Conservation (phyloP, 1,140 invertebrate genomes). For the Neodiprion pinetum region DNA sequence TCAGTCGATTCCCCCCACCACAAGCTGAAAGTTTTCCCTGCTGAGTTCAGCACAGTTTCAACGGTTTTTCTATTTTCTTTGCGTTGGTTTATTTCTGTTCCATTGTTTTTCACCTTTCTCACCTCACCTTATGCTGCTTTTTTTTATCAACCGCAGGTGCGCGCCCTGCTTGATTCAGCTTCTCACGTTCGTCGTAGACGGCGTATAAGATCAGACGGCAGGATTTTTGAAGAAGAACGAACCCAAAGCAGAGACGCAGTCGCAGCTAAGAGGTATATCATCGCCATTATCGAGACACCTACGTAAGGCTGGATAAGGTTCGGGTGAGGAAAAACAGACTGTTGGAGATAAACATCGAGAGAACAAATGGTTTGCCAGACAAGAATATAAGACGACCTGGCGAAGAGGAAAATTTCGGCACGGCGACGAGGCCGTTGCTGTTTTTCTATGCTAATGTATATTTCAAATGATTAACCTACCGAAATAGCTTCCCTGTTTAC, state of each 20-base stretch:
- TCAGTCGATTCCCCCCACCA: slow-evolving; percentile 35
- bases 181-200: too few species aligned
- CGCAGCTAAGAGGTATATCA: neutral
- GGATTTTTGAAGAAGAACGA: neutral
- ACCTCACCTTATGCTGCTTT: neutral
- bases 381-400: too few species aligned
- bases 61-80: slow-evolving; percentile 3
- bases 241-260: neutral
- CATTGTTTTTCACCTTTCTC: neutral
- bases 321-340: slow-evolving; percentile 1
- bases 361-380: neutral
- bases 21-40: neutral
- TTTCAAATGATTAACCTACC: slow-evolving; percentile 39
- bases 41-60: neutral
- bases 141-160: neutral
- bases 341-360: slow-evolving; percentile 9
- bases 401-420: neutral
- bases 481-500: slow-evolving; percentile 26
- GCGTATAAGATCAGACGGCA: neutral
- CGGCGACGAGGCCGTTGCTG: slow-evolving; percentile 12
- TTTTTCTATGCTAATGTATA: slow-evolving; percentile 43
- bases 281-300: neutral
- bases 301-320: neutral
- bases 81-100: neutral
- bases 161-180: neutral